Base-by-base conservation (phyloP, 2,888 invertebrate genomes). In the Sphaeridia pumilis region DNA sequence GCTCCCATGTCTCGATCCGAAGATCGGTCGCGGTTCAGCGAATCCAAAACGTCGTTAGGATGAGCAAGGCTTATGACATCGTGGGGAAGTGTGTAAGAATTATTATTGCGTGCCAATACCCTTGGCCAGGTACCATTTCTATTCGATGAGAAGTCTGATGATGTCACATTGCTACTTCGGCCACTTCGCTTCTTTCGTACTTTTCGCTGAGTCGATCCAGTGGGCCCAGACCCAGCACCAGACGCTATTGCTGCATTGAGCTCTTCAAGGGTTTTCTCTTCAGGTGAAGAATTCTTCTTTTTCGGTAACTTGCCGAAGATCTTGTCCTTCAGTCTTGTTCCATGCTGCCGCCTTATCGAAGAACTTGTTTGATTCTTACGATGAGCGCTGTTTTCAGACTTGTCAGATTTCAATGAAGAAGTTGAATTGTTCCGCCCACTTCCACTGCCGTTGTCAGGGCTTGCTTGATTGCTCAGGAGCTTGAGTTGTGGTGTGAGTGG, bases 101-200 rank as follows among this genome's bases (percentile, higher is more conserved):
- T 54, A 26, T 58, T 61, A 35, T 60, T 61, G 42, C 58, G 53
- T 12, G 60, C 48, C 42, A 64, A 51, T 28, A 64, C 61, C 26
- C 65, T 38, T 1, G 65, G 65, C 65, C 63, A 65, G 17, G 65
- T 65, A 22, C 65, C 65, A 46, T 64, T 64, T 49, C 61, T 58
- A 46, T 61, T 64, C 0, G 57, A 35, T 27, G 21, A 28, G 4
- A 31, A 22, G 46, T 43, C 58, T 25, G 51, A 55, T 5, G 55
- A 25, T 2, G n/a, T 27, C 17, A 36, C 46, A 14, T 17, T 20
- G 17, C 35, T 41, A 5, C 52, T 59, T 25, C 55, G 47, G 7
- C 58, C 52, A 7, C 54, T 57, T 4, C 61, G 50, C 44, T 65
- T 65, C 49, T 60, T 61, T n/a, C 60, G 41, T 35, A 49, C 55